These are phyloP conservation scores for Takifugu flavidus DNA, from an alignment of 2,113 vertebrate genomes.

Conservation along the genomic window DNA sequence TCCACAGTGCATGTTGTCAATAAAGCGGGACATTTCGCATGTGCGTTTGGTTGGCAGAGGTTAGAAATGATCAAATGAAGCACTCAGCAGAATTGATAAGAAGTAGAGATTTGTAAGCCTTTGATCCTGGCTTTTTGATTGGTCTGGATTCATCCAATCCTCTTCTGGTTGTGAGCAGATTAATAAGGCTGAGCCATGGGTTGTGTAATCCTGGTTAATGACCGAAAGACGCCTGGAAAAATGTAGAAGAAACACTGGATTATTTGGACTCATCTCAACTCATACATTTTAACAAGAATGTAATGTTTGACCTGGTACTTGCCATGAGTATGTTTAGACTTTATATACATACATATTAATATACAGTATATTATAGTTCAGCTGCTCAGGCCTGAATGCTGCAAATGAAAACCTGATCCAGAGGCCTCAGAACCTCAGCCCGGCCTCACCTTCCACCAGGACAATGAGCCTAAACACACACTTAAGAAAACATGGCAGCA, in stretches of 20 bases:
- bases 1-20: too few relatives aligned
- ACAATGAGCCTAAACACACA: too few relatives aligned
- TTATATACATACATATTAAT: too few relatives aligned
- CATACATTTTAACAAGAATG: too few relatives aligned
- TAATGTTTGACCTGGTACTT: too few relatives aligned
- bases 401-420: too few relatives aligned
- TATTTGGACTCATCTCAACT: neutral
- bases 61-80: conserved; percentile 3
- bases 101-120: conserved; percentile 11
- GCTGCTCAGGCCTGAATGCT: too few relatives aligned
- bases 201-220: conserved; percentile 35
- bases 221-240: conserved; percentile 8
- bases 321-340: too few relatives aligned
- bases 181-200: conserved; percentile 15
- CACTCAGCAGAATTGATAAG: conserved; percentile 14
- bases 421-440: too few relatives aligned
- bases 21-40: conserved; percentile 6
- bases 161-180: conserved; percentile 30
- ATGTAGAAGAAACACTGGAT: conserved; percentile 5
- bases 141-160: conserved; percentile 18
- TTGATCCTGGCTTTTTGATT: conserved; percentile 31
- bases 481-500: too few relatives aligned
- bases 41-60: neutral
- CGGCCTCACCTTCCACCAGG: too few relatives aligned
- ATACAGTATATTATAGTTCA: too few relatives aligned